These are phyloP conservation scores for Cantharis lateralis DNA, from an alignment of 2,888 invertebrate genomes.

Conservation along the genomic window DNA sequence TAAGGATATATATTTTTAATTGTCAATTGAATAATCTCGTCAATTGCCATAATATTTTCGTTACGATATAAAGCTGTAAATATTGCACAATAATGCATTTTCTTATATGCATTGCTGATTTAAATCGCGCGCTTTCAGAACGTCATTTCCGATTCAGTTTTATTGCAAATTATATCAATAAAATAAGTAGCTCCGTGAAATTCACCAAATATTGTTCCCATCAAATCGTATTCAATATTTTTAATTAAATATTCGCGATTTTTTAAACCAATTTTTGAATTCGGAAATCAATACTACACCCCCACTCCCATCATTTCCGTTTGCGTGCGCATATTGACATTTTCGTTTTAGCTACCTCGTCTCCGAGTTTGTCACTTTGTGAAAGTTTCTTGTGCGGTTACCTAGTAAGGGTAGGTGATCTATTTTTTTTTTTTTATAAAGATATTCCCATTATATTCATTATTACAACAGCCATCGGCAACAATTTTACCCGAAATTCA, in stretches of 20 bases:
- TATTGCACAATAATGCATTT: background rate
- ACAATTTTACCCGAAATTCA: background rate
- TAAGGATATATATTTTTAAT: background rate
- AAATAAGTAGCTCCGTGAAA: background rate
- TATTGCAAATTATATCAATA: background rate
- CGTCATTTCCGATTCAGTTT: background rate
- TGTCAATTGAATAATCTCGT: no score
- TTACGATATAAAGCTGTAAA: background rate
- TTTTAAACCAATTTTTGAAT: background rate
- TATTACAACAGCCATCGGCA: background rate
- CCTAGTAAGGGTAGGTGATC: constrained; percentile 38
- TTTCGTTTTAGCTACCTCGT: background rate
- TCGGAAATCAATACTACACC: constrained; percentile 18
- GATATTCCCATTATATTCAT: constrained; percentile 11
- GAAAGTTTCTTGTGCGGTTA: constrained; percentile 41
- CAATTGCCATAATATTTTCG: background rate
- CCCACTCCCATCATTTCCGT: constrained; percentile 43
- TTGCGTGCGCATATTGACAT: constrained; percentile 39
- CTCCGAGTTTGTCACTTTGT: background rate
- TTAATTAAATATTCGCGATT: background rate
- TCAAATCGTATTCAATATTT: background rate
- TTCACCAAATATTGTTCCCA: background rate
- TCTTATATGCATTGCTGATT: no score
- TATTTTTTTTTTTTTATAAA: background rate
- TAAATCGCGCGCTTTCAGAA: background rate